Conservation (phyloP, 2,888 invertebrate genomes). For the Lymantria monacha region DNA sequence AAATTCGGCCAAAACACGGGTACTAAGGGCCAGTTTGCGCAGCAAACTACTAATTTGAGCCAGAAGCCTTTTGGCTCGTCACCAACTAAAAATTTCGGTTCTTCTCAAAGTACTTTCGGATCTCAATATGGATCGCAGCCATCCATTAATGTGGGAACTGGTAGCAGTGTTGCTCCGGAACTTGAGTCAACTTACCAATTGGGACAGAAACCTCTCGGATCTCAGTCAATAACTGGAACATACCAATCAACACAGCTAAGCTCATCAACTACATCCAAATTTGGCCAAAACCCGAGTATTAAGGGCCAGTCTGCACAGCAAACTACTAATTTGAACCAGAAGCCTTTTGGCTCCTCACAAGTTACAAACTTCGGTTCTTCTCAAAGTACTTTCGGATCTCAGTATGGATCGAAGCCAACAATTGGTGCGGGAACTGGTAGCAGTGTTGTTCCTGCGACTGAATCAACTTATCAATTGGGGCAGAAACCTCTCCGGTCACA, state of each 20-base stretch:
- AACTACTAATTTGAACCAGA: neutral
- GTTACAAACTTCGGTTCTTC: neutral
- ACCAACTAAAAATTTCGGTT: neutral
- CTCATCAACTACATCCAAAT: neutral
- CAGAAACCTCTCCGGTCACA: neutral
- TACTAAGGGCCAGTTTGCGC: neutral
- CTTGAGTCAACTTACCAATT: constrained; percentile 1
- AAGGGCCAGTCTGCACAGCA: neutral
- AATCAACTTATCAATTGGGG: constrained; percentile 1
- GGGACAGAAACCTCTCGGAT: neutral
- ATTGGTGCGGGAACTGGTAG: neutral
- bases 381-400: neutral
- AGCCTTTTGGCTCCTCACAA: neutral
- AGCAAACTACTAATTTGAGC: neutral
- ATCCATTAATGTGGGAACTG: neutral
- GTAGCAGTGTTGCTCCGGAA: neutral
- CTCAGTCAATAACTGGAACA: neutral
- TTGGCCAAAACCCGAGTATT: neutral
- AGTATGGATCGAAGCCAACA: neutral
- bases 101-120: neutral
- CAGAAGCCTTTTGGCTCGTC: neutral
- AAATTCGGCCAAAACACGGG: neutral
- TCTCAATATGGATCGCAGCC: neutral
- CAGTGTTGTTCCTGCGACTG: neutral
- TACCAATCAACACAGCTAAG: neutral